phyloP scores from a whole-genome alignment of 1,140 invertebrate species.

The Saccostrea echinata region DNA sequence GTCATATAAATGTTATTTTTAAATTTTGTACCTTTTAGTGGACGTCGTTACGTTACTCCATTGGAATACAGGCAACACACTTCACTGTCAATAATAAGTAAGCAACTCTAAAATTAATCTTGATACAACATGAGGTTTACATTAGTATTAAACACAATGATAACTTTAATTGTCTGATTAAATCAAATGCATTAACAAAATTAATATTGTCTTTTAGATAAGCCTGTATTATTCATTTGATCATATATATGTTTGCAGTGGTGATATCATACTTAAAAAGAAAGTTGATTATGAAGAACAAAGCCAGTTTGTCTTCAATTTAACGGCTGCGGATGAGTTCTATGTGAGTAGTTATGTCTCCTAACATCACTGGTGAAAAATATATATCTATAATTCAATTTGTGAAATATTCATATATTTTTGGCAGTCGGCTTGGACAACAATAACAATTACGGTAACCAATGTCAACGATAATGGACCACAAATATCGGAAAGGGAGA shows the following conservation, averaged over 20 bases:
- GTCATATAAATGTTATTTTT: too few relatives aligned
- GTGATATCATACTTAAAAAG: slow-evolving; percentile 45
- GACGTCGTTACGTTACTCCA: background rate
- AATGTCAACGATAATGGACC: slow-evolving; percentile 61
- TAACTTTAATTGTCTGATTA: too few relatives aligned
- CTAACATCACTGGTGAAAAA: background rate
- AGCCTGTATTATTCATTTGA: too few relatives aligned
- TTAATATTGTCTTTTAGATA: too few relatives aligned
- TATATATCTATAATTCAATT: background rate
- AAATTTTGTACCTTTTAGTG: background rate
- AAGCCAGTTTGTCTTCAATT: slow-evolving; percentile 44
- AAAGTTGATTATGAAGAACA: slow-evolving; percentile 56
- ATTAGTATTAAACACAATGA: too few relatives aligned
- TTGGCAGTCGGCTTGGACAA: slow-evolving; percentile 52
- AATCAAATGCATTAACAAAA: too few relatives aligned
- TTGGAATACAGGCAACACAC: background rate
- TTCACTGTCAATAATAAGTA: slow-evolving; percentile 39
- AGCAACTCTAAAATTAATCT: background rate
- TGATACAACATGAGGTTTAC: too few relatives aligned
- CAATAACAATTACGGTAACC: slow-evolving; percentile 45
- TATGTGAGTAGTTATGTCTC: slow-evolving; percentile 48
- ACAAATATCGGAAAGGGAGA: slow-evolving; percentile 35
- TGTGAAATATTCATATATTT: background rate
- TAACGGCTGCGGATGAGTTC: slow-evolving; percentile 56
- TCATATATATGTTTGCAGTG: slow-evolving; percentile 45